phyloP scores from a whole-genome alignment of 2,888 invertebrate species.

The Galerucella calmariensis region DNA sequence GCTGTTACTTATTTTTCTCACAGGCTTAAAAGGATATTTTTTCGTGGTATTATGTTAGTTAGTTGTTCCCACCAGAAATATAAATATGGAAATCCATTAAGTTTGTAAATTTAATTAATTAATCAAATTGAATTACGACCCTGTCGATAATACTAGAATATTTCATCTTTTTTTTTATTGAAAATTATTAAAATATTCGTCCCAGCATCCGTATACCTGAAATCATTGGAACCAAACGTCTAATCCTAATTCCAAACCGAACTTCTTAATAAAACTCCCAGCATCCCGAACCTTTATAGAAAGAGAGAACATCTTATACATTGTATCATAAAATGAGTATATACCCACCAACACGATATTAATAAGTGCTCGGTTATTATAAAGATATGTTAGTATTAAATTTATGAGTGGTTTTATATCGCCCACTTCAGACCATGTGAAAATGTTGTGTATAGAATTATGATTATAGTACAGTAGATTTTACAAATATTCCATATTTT shows the following conservation, averaged over 20 bases:
- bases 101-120: too few relatives aligned
- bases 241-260: neutral
- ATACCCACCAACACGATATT: slow-evolving; percentile 28
- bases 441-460: neutral
- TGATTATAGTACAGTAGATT: neutral
- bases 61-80: too few relatives aligned
- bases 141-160: too few relatives aligned
- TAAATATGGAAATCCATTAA: too few relatives aligned
- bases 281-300: neutral
- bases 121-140: too few relatives aligned
- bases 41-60: neutral
- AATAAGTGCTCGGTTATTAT: slow-evolving; percentile 29
- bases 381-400: slow-evolving; percentile 31
- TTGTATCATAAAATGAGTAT: slow-evolving; percentile 21
- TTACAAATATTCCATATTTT: neutral
- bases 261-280: slow-evolving; percentile 16
- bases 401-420: slow-evolving; percentile 28
- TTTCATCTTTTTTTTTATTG: too few relatives aligned
- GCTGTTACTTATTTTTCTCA: neutral
- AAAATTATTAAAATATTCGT: too few relatives aligned
- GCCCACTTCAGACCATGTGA: slow-evolving; percentile 21
- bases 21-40: neutral
- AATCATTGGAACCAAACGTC: neutral
- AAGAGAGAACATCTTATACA: slow-evolving; percentile 20
- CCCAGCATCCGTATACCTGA: neutral